phyloP scores from a whole-genome alignment of 2,113 vertebrate species.

The Scytalopus superciliaris region DNA sequence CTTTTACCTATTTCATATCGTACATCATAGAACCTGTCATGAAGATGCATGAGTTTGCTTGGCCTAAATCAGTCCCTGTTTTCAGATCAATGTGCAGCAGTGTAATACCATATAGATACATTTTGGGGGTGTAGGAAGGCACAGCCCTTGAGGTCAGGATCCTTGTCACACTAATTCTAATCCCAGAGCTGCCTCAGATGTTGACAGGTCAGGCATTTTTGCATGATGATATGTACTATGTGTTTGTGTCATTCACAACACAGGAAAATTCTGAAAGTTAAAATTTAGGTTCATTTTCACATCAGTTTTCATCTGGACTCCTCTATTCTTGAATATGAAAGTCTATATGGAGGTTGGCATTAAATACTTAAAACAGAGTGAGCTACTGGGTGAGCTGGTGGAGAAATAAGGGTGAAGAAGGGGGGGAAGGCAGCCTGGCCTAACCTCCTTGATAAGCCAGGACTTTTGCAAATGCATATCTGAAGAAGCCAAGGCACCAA shows the following conservation, averaged over 20 bases:
- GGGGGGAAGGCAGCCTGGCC: background rate
- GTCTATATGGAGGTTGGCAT: background rate
- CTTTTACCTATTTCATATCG: background rate
- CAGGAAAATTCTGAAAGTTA: background rate
- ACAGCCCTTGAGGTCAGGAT: background rate
- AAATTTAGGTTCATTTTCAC: background rate
- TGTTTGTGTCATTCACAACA: background rate
- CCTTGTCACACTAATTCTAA: too few relatives aligned
- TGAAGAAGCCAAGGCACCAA: background rate
- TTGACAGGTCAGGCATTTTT: background rate
- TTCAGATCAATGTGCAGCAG: background rate
- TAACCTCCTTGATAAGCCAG: background rate
- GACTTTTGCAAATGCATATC: background rate
- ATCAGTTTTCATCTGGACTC: background rate
- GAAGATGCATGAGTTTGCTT: background rate
- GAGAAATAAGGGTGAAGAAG: background rate
- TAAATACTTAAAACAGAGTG: background rate
- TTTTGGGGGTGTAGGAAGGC: background rate
- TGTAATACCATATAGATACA: background rate
- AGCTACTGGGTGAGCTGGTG: background rate
- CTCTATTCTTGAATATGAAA: background rate
- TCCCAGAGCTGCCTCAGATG: background rate
- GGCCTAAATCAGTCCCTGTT: background rate
- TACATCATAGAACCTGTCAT: background rate
- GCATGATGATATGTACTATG: background rate